phyloP scores from a whole-genome alignment of 2,888 invertebrate species.

The Parascotia fuliginaria region DNA sequence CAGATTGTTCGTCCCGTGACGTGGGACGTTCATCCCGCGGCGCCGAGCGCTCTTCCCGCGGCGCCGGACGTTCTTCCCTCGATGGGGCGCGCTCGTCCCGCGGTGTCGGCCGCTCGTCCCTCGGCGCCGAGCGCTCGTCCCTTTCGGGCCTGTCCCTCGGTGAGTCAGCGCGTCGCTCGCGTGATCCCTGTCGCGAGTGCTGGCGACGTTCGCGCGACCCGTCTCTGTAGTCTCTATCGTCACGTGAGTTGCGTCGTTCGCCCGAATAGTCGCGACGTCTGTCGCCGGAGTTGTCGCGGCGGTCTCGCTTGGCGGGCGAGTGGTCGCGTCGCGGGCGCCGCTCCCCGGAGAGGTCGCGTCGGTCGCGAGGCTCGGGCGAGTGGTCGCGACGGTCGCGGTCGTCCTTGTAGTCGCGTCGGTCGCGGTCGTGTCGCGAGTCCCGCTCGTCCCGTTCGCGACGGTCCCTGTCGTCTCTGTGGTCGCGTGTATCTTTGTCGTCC shows the following conservation, averaged over 20 bases:
- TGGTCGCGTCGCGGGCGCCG: conserved; percentile 16
- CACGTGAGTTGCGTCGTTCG: conserved; percentile 7
- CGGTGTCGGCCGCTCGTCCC: neutral
- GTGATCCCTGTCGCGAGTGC: conserved; percentile 21
- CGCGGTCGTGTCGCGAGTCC: conserved; percentile 42
- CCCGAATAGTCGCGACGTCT: conserved; percentile 1
- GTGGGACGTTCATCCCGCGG: conserved; percentile 9
- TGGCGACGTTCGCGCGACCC: conserved; percentile 33
- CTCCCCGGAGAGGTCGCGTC: conserved; percentile 31
- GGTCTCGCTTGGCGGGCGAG: conserved; percentile 10
- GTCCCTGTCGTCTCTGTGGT: conserved; percentile 46
- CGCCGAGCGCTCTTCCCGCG: neutral
- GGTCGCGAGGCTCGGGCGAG: conserved; percentile 26
- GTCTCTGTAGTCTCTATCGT: conserved; percentile 6
- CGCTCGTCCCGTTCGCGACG: conserved; percentile 33
- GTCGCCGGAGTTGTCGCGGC: conserved; percentile 8
- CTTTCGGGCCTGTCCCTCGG: neutral
- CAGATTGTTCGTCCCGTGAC: conserved; percentile 7
- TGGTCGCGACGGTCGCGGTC: conserved; percentile 39
- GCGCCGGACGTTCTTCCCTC: neutral
- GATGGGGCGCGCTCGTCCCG: neutral
- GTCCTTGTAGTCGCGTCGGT: conserved; percentile 43
- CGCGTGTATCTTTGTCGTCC: conserved; percentile 60
- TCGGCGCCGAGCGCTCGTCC: neutral
- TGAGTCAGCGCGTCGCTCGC: conserved; percentile 15